A percentile compares a stretch with the other conserved stretches of the same genome.
These are phyloP conservation scores for Anaspis maculata DNA, from an alignment of 2,888 invertebrate genomes.

Conservation along the genomic window DNA sequence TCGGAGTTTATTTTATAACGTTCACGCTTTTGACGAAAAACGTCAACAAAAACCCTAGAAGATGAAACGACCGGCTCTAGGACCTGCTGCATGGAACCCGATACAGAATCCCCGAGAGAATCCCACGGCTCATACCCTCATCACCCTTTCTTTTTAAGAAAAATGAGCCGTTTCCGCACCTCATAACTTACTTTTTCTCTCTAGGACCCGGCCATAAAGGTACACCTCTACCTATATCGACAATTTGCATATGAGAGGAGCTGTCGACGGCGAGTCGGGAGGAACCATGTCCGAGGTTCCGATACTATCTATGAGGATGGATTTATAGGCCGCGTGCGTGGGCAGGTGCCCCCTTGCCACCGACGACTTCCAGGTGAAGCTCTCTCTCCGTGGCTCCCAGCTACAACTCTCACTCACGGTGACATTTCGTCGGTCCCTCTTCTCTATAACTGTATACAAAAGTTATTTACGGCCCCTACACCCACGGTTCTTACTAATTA, in stretches of 20 bases:
- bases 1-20: too few species aligned
- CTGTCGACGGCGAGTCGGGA: conserved; percentile 25
- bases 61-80: too few species aligned
- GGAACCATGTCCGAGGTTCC: conserved; percentile 17
- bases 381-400: conserved; percentile 15
- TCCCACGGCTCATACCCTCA: too few species aligned
- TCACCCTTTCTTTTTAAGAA: too few species aligned
- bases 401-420: conserved; percentile 15
- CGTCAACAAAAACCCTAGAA: too few species aligned
- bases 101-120: too few species aligned
- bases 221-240: too few species aligned
- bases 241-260: conserved; percentile 29
- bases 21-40: too few species aligned
- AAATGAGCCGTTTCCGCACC: too few species aligned
- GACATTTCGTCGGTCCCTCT: conserved; percentile 8
- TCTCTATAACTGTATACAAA: background rate
- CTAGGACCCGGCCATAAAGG: too few species aligned
- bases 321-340: conserved; percentile 36
- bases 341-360: conserved; percentile 31
- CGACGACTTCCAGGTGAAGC: conserved; percentile 20
- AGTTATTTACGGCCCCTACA: conserved; percentile 5
- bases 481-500: conserved; percentile 7
- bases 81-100: too few species aligned
- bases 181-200: too few species aligned
- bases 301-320: conserved; percentile 27